Conservation (phyloP, 2,888 invertebrate species). For the Athetis lepigone region DNA sequence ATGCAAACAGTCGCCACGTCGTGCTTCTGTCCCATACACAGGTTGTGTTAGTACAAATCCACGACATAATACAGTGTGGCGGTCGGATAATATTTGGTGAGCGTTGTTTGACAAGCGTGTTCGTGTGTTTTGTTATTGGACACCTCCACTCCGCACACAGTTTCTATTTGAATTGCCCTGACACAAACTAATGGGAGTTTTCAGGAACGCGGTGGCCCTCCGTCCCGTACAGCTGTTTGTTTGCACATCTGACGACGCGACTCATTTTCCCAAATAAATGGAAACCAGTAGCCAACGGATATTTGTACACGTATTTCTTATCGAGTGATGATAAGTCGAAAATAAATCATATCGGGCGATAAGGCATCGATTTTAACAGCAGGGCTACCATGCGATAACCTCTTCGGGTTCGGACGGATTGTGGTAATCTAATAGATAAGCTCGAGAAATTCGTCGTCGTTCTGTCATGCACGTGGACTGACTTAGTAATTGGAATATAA, state of each 20-base stretch:
- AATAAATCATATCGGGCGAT: constrained; percentile 84
- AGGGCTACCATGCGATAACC: constrained; percentile 87
- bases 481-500: constrained; percentile 80
- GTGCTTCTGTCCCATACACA: constrained; percentile 80
- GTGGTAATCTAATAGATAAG: constrained; percentile 83
- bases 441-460: constrained; percentile 73
- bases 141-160: constrained; percentile 85
- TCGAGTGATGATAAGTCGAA: constrained; percentile 76
- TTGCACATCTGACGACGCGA: constrained; percentile 71
- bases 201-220: constrained; percentile 75
- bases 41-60: constrained; percentile 84
- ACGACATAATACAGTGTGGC: constrained; percentile 84
- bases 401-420: constrained; percentile 72
- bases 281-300: constrained; percentile 73
- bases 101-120: constrained; percentile 88
- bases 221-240: constrained; percentile 66
- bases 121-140: constrained; percentile 88
- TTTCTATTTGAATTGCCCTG: constrained; percentile 84
- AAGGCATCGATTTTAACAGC: constrained; percentile 79
- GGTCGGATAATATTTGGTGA: constrained; percentile 87
- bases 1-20: constrained; percentile 77
- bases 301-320: constrained; percentile 72
- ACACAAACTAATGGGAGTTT: constrained; percentile 79
- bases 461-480: constrained; percentile 76
- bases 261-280: constrained; percentile 64